Evolutionary conservation across 2,113 vertebrate genomes (phyloP), one percentile per base, ranked within the genome.

Genomic region (Gymnobelideus leadbeateri): DNA sequence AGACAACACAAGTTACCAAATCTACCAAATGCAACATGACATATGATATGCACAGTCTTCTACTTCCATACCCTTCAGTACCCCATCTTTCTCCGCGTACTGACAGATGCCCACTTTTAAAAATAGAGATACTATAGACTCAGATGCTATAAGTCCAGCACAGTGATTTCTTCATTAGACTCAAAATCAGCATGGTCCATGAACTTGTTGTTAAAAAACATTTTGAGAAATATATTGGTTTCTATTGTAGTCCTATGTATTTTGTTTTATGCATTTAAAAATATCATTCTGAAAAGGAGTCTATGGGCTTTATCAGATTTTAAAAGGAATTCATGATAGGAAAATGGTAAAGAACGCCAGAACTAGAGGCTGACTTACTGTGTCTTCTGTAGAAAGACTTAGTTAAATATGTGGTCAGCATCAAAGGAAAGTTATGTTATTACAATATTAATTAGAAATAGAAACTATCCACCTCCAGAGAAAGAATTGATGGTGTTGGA

Each of bases 121-220:
- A 68, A 68, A 31, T 9, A 47, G 43, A 49, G 89, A 89, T 49
- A 4, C 47, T 49, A 89, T 24, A 49, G 47, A 26, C 23, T 89
- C n/a, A 89, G 19, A 24, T 37, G 37, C n/a, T 12, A 3, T n/a
- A 49, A 47, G 5, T 89, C 47, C 47, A 11, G 89, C 6, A 23
- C 23, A 49, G 47, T 49, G 47, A 24, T 89, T 54, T 96, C 91
- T 92, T 96, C 95, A 96, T 96, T 77, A 96, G 92, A 37, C 93
- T 96, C 93, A 92, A 97, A 97, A 96, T 94, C 89, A 68, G 11
- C 31, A 68, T 37, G 31, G 57, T 14, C 57, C 31, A 68, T 68
- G 57, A 68, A 68, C 57, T 37, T 68, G 16, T 68, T 68, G 37
- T 68, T 37, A 23, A 84, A 77, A 84, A 84, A 84, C 7, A n/a